Conservation (phyloP, 2,888 invertebrate genomes). For the Oscheius myriophilus region DNA sequence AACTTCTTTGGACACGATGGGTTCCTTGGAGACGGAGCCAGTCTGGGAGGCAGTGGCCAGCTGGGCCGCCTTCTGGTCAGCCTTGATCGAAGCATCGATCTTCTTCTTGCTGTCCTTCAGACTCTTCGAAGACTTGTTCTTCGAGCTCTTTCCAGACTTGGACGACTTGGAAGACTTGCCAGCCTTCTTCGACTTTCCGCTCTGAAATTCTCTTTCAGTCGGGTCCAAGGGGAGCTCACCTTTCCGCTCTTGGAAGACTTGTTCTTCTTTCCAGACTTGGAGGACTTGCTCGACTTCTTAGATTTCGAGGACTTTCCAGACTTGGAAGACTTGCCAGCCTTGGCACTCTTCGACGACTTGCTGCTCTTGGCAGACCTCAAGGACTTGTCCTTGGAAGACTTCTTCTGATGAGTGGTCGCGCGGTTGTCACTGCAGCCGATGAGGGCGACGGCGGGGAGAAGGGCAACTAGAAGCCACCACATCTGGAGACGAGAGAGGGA, state of each 20-base stretch:
- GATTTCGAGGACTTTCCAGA: slow-evolving; percentile 6
- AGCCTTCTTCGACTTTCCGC: slow-evolving; percentile 17
- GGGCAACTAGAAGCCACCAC: no score
- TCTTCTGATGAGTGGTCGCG: no score
- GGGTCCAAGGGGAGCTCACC: neutral
- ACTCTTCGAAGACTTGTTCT: slow-evolving; percentile 2
- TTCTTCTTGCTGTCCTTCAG: slow-evolving; percentile 10
- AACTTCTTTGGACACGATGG: no score
- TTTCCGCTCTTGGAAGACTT: slow-evolving; percentile 14
- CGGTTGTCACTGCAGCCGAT: no score
- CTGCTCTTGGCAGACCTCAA: neutral
- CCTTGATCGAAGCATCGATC: neutral
- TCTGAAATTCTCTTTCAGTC: neutral
- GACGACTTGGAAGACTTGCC: slow-evolving; percentile 10
- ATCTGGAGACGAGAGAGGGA: no score
- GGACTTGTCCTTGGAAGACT: neutral
- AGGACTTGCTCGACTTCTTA: slow-evolving; percentile 13
- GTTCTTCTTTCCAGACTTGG: slow-evolving; percentile 11
- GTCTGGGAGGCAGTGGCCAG: slow-evolving; percentile 34
- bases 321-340: slow-evolving; percentile 1
- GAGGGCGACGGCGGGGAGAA: no score
- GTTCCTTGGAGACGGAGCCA: neutral
- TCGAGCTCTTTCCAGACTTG: slow-evolving; percentile 1
- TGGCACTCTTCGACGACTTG: neutral
- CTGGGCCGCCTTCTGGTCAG: slow-evolving; percentile 27